Base-by-base conservation (phyloP, 2,797 vertebrate species). In the Cichlasoma orientale region DNA sequence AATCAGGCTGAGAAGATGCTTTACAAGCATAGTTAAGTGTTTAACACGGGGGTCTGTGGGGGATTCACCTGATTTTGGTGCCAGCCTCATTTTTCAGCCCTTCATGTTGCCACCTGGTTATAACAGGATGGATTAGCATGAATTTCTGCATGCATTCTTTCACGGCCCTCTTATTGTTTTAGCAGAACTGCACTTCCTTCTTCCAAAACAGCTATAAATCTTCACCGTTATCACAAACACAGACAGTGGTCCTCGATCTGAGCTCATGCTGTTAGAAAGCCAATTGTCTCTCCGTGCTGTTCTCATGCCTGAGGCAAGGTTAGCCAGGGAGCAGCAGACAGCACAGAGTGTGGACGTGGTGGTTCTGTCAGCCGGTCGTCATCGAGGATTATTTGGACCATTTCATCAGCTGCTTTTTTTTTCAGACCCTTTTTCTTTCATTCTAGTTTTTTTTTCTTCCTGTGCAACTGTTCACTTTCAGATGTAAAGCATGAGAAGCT, bases 221-320 rank as follows among this genome's bases (percentile, higher is more conserved):
- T 29, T 4, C 59, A n/a, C 57, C 27, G 50, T 10, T 63, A 27
- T 66, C 56, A 69, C 33, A 23, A 56, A 73, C 25, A 29, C 69
- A 56, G 71, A 71, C 27, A 29, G 75, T 41, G 27, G 19, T 36
- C 71, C 55, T 80, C 50, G 19, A 58, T 80, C 58, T 86, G 80
- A 80, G 75, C 82, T 68, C 82, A 31, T 38, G 77, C 79, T 92
- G 87, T 81, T 83, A 75, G 61, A 56, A 72, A 88, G 81, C 83
- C 88, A 78, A 73, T 79, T 61, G 75, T 79, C 66, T 59, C 86
- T 72, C 50, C 18, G 1, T 80, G 59, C 56, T 73, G 80, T 70
- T 88, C 83, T 80, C 82, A 56, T 36, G 88, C 90, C 86, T 19
- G 54, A 74, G 92, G 90, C 86, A 83, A 88, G 86, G 89, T 86